phyloP scores from a whole-genome alignment of 2,888 invertebrate species.

The Morpho deidamia region DNA sequence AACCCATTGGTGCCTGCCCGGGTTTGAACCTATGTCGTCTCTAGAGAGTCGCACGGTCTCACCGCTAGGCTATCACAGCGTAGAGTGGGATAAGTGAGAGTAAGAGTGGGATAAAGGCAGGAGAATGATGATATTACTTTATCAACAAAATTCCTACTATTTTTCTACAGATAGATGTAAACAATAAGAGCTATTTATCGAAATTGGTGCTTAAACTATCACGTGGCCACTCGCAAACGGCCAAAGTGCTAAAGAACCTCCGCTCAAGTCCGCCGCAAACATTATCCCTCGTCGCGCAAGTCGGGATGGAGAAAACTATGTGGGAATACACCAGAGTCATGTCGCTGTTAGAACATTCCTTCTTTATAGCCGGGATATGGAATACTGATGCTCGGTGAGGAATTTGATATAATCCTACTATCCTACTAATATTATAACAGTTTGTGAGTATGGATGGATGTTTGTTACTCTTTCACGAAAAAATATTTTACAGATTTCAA shows the following conservation, averaged over 20 bases:
- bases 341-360: slow-evolving; percentile 66
- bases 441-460: too few relatives aligned
- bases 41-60: too few relatives aligned
- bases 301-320: slow-evolving; percentile 63
- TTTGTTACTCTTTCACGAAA: too few relatives aligned
- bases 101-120: too few relatives aligned
- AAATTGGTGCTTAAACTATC: slow-evolving; percentile 66
- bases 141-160: not conserved
- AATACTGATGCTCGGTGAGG: slow-evolving; percentile 56
- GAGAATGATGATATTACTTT: too few relatives aligned
- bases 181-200: slow-evolving; percentile 66
- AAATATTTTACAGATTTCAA: too few relatives aligned
- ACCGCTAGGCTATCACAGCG: too few relatives aligned
- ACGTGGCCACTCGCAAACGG: slow-evolving; percentile 63
- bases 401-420: not conserved
- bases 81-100: too few relatives aligned
- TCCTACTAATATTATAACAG: too few relatives aligned
- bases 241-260: slow-evolving; percentile 60
- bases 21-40: too few relatives aligned
- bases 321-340: slow-evolving; percentile 71
- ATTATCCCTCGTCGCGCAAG: slow-evolving; percentile 62
- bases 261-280: slow-evolving; percentile 60
- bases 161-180: slow-evolving; percentile 64
- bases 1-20: too few relatives aligned
- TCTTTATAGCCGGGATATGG: slow-evolving; percentile 69